Conservation (phyloP, 2,888 invertebrate species). For the Aleiodes leptofemur region DNA sequence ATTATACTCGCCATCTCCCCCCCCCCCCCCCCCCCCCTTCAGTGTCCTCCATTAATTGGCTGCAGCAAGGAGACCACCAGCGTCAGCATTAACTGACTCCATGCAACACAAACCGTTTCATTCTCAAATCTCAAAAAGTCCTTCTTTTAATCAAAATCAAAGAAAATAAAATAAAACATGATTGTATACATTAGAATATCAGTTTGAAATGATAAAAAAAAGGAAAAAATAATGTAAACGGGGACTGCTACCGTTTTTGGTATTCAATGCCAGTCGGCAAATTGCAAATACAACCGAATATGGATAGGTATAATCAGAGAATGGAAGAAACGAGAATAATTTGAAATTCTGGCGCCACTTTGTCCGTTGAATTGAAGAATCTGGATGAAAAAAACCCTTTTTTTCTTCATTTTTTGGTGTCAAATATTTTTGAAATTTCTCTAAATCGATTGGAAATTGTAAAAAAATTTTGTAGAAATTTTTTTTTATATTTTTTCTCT, state of each 20-base stretch:
- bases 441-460: not conserved
- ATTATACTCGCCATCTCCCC: too few species aligned
- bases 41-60: constrained; percentile 65
- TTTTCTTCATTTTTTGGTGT: not conserved
- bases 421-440: not conserved
- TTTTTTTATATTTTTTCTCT: too few species aligned
- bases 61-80: constrained; percentile 58
- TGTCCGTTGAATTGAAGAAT: not conserved
- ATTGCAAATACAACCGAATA: constrained; percentile 21
- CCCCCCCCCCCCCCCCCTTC: too few species aligned
- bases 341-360: constrained; percentile 22
- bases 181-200: constrained; percentile 54
- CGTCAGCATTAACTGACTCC: constrained; percentile 54
- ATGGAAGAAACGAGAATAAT: constrained; percentile 24
- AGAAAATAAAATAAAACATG: constrained; percentile 60
- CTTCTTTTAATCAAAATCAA: too few species aligned
- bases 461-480: too few species aligned
- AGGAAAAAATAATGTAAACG: constrained; percentile 50
- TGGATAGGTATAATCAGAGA: constrained; percentile 23
- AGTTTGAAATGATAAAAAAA: constrained; percentile 49
- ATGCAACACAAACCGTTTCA: constrained; percentile 54
- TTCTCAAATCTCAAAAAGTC: constrained; percentile 39
- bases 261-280: constrained; percentile 4
- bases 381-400: not conserved
- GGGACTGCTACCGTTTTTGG: constrained; percentile 31